These are phyloP conservation scores for Meles meles DNA, from an alignment of 2,113 vertebrate species.

Conservation along the genomic window DNA sequence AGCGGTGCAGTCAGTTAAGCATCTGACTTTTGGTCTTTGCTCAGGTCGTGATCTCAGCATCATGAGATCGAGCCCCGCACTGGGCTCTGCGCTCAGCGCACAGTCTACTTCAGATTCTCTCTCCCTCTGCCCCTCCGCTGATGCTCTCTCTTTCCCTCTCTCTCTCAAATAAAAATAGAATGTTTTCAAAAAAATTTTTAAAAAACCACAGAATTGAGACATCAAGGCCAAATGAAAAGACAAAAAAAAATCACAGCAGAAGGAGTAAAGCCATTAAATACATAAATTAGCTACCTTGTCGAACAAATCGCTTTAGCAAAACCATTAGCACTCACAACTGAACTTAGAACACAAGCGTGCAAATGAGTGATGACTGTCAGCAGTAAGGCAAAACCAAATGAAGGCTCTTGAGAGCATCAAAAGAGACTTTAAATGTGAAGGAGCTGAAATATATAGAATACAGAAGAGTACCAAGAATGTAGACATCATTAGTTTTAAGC, in stretches of 20 bases:
- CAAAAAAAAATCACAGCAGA: neutral
- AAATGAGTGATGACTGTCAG: neutral
- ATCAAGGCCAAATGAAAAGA: neutral
- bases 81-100: neutral
- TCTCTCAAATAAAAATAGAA: neutral
- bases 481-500: neutral
- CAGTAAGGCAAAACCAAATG: neutral
- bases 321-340: neutral
- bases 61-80: neutral
- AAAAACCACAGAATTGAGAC: neutral
- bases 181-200: neutral
- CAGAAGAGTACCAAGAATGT: neutral
- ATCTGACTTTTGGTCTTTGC: neutral
- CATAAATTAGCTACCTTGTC: neutral
- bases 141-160: neutral
- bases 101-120: neutral
- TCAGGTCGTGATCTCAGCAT: neutral
- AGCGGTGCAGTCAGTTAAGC: neutral
- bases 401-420: neutral
- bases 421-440: neutral
- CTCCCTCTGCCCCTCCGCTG: neutral
- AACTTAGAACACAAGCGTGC: neutral
- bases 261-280: neutral
- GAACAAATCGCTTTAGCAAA: neutral
- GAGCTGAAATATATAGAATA: neutral